Evolutionary conservation across 2,797 vertebrate species (phyloP).

Genomic region (Liparis tanakae): DNA sequence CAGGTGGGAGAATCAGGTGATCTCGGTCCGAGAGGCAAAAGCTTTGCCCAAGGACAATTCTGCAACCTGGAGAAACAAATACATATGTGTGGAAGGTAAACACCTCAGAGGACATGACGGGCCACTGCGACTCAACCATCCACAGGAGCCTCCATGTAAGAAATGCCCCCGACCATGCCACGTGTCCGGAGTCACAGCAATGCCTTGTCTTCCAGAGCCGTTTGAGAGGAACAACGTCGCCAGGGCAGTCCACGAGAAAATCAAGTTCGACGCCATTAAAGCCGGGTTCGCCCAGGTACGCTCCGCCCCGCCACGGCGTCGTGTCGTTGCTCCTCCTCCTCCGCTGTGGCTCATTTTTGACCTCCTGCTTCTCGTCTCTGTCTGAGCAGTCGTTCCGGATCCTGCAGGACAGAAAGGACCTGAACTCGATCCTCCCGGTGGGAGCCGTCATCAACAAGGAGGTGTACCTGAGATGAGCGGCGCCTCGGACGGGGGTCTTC

Average conservation of each 20-base stretch:
- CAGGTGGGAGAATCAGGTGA: conserved; percentile 91
- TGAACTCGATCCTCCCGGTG: conserved; percentile 89
- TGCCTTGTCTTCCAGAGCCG: conserved; percentile 87
- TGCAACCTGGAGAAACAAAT: conserved; percentile 92
- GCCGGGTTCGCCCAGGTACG: conserved; percentile 87
- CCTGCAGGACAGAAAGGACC: conserved; percentile 86
- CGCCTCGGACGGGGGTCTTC: conserved; percentile 41
- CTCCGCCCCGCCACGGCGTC: not conserved
- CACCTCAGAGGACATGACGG: not conserved
- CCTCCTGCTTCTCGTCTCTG: conserved; percentile 24
- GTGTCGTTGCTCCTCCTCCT: conserved; percentile 9
- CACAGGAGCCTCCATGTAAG: not conserved
- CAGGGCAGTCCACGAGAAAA: conserved; percentile 93
- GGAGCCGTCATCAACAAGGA: conserved; percentile 75
- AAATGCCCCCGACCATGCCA: not conserved
- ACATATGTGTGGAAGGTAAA: conserved; percentile 96
- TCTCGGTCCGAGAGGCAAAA: conserved; percentile 93
- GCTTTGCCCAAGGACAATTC: conserved; percentile 85
- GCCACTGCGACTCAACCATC: not conserved
- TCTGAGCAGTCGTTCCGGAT: conserved; percentile 85
- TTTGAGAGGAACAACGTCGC: conserved; percentile 96
- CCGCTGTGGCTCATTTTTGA: conserved; percentile 31
- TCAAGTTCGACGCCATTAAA: conserved; percentile 91
- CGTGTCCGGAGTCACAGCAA: not conserved
- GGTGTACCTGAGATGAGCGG: conserved; percentile 62